phyloP scores from a whole-genome alignment of 2,888 invertebrate species.

The Priocnemis perturbator region DNA sequence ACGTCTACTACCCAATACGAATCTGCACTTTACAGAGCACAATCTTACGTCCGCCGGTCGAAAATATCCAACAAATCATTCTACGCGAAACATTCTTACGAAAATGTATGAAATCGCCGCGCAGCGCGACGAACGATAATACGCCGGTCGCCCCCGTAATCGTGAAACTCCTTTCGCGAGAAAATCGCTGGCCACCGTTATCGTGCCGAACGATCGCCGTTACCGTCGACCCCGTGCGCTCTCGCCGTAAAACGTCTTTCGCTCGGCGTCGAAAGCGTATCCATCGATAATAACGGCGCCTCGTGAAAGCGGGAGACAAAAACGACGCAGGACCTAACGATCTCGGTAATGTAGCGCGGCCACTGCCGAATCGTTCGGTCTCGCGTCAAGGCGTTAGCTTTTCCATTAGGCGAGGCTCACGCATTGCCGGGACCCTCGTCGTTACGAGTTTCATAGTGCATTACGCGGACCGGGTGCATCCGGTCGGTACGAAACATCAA shows the following conservation, averaged over 20 bases:
- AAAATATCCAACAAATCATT: too few species aligned
- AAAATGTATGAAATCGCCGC: too few species aligned
- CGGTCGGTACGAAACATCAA: slow-evolving; percentile 12
- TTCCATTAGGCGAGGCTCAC: slow-evolving; percentile 62
- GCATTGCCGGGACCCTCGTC: slow-evolving; percentile 35
- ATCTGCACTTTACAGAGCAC: too few species aligned
- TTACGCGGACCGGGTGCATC: slow-evolving; percentile 36
- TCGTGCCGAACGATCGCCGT: too few species aligned
- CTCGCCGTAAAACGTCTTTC: background rate
- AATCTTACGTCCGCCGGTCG: too few species aligned
- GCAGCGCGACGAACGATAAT: too few species aligned
- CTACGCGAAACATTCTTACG: too few species aligned
- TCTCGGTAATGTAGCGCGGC: slow-evolving; percentile 13
- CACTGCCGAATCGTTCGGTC: slow-evolving; percentile 33
- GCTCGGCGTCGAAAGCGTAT: background rate
- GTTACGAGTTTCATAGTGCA: slow-evolving; percentile 49
- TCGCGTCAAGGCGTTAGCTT: slow-evolving; percentile 40
- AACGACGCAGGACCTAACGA: slow-evolving; percentile 20
- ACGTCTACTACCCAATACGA: too few species aligned
- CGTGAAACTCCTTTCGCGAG: too few species aligned
- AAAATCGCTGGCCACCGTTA: too few species aligned
- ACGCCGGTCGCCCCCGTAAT: too few species aligned
- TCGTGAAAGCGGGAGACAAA: slow-evolving; percentile 1
- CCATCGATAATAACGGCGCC: background rate
- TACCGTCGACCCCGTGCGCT: too few species aligned